Base-by-base conservation (phyloP, 2,888 invertebrate species). In the Melikaiella ostensackeni region DNA sequence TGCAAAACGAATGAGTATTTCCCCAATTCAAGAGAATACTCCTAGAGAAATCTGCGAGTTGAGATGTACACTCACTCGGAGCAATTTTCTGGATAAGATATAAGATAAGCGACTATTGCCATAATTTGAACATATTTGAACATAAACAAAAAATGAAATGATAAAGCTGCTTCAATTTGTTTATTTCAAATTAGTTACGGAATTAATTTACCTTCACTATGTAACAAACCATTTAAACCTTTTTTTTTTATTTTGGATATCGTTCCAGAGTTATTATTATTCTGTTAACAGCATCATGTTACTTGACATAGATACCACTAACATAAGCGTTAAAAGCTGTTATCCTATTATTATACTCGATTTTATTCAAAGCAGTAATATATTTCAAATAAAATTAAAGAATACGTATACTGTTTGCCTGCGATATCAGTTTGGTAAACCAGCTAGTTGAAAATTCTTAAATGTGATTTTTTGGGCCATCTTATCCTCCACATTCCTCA, bases 21-120 rank as follows among this genome's bases (percentile, higher is more conserved):
- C 27, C 27, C 13, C 8, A 64, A 42, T 24, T 64, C 64, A 64
- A 42, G 64, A 27, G 30, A 70, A 50, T 50, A 50, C n/a, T 70
- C 27, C 8, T n/a, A 55, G n/a, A 42, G 70, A 70, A 50, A 30
- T 70, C 30, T 50, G 27, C 30, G 30, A 50, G 50, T 70, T 46
- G 70, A 46, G 30, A 70, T 50, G 70, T 70, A 50, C 30, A 70
- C 19, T n/a, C 70, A 70, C 50, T n/a, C 11, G 46, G n/a, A 70
- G 50, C n/a, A 50, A 46, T 70, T 46, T 70, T 70, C 46, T 50
- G 5, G 24, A 50, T 27, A 70, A 30, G 50, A 30, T 70, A 50
- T 50, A 50, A 30, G 27, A 70, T 50, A 70, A 70, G 27, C 46
- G 16, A 46, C 46, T 66, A 9, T 46, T 66, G 27, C 27, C 2